Evolutionary conservation across 2,888 invertebrate species (phyloP), one percentile per base, ranked within the genome.

Genomic region (Tenthredo scrophulariae): DNA sequence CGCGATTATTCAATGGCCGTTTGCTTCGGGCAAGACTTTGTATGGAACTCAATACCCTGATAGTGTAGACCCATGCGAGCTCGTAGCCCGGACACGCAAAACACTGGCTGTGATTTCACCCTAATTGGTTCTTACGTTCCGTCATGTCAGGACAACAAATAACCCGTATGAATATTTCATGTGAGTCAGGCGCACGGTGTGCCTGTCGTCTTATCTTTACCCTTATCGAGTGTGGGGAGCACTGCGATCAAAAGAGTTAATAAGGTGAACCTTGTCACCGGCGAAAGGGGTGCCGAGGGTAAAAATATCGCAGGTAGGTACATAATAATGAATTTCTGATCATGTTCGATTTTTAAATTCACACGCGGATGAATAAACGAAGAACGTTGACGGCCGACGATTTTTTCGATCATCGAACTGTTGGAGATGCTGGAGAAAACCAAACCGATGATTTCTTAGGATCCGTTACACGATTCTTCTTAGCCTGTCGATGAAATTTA

Each of bases 151-250:
- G 83, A 46, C 70, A 83, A 83, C 67, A 83, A 83, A 83, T 83
- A 83, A 83, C 29, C 83, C 50, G n/a, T 83, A 83, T 83, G 83
- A 83, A 83, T 83, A 83, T 67, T 83, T 83, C 83, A 83, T 70
- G 62, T 50, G 58, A 77, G 46, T 54, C 80, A 46, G 80, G 15
- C 62, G 5, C 43, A 13, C 43, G 43, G 43, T n/a, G 40, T 62
- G 62, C 62, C 40, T n/a, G 40, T 65, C 37, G 40, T 80, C 80
- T 70, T 83, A 83, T 83, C 67, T 67, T 50, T 26, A 22, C 62
- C 67, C 67, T 67, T 70, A 70, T 70, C 70, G 67, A 83, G 67
- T 50, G 15, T 29, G 33, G 58, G 62, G 5, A 62, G 43, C 40
- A 40, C 37, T 40, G 5, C 80, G 77, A 54, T 50, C 50, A 54